Evolutionary conservation across 2,888 invertebrate species (phyloP).

Genomic region (Cephus pulcher): DNA sequence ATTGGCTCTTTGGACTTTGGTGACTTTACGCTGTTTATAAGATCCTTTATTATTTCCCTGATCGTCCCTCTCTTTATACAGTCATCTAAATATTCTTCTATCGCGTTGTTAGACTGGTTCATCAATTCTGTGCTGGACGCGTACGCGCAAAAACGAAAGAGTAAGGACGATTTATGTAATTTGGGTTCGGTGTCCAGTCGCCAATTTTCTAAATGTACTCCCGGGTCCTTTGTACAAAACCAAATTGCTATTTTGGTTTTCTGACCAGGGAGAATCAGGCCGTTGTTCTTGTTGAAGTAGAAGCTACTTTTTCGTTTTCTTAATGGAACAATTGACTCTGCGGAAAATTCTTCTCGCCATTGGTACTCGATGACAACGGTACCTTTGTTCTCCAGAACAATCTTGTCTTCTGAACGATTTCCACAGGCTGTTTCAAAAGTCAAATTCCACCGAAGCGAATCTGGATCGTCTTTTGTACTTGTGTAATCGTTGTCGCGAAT

Average conservation of each 20-base stretch:
- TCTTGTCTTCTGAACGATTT: constrained; percentile 22
- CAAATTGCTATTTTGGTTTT: constrained; percentile 66
- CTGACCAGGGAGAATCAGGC: constrained; percentile 69
- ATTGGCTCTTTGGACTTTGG: neutral
- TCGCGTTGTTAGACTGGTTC: neutral
- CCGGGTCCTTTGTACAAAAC: constrained; percentile 66
- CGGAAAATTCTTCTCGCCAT: constrained; percentile 58
- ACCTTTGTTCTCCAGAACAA: constrained; percentile 69
- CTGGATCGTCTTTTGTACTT: neutral
- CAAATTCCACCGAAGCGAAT: constrained; percentile 36
- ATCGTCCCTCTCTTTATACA: constrained; percentile 33
- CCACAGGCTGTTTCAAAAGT: constrained; percentile 26
- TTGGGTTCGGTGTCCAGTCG: constrained; percentile 67
- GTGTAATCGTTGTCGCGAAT: constrained; percentile 15
- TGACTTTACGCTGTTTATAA: constrained; percentile 28
- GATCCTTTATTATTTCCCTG: constrained; percentile 35
- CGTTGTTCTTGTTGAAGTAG: constrained; percentile 72
- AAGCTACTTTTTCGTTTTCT: constrained; percentile 66
- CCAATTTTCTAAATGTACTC: constrained; percentile 68
- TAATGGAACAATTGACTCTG: constrained; percentile 50
- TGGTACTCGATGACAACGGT: constrained; percentile 67
- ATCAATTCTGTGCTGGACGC: constrained; percentile 21
- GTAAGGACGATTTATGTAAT: constrained; percentile 29
- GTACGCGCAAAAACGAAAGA: constrained; percentile 42
- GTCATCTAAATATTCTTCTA: constrained; percentile 36